Evolutionary conservation across 1,140 invertebrate species (phyloP), one percentile per base, ranked within the genome.

Genomic region (Rhynchophorus ferrugineus): DNA sequence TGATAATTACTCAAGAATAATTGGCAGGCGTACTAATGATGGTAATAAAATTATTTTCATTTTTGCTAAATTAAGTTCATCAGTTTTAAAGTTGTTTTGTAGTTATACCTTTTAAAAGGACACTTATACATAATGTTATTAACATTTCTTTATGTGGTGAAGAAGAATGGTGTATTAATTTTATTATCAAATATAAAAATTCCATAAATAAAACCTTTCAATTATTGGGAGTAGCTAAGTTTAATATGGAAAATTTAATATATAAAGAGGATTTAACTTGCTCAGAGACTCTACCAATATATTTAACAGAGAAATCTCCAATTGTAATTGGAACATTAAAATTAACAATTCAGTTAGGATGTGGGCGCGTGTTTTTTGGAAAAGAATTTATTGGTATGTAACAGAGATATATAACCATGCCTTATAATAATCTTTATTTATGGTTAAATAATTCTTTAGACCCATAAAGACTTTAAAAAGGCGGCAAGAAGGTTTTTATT

Each of bases 371-470:
- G 29, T 71, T 75, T 56, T 77, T 75, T 62, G 73, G 73, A 21
- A 72, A 65, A 61, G 68, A 76, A 59, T 74, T 73, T 59, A 52
- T 75, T 49, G 70, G 73, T 74, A 44, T n/a, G n/a, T n/a, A n/a
- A n/a, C n/a, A n/a, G n/a, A n/a, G n/a, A n/a, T n/a, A n/a, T n/a
- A n/a, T n/a, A n/a, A n/a, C n/a, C n/a, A n/a, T n/a, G n/a, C n/a
- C n/a, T n/a, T n/a, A 44, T 14, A 1, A 45, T 17, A 37, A 29
- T 18, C 16, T 46, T 46, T 34, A 3, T 16, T 14, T 47, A 47
- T n/a, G 1, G 16, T 5, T 1, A 5, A 36, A 13, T 36, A 3
- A 36, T 6, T 36, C n/a, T 36, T 3, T 36, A 36, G 3, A 36
- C n/a, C 3, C 3, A 6, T 36, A 13, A 13, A n/a, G n/a, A 3